Base-by-base conservation (phyloP, 2,797 vertebrate species). In the Danio aesculapii region DNA sequence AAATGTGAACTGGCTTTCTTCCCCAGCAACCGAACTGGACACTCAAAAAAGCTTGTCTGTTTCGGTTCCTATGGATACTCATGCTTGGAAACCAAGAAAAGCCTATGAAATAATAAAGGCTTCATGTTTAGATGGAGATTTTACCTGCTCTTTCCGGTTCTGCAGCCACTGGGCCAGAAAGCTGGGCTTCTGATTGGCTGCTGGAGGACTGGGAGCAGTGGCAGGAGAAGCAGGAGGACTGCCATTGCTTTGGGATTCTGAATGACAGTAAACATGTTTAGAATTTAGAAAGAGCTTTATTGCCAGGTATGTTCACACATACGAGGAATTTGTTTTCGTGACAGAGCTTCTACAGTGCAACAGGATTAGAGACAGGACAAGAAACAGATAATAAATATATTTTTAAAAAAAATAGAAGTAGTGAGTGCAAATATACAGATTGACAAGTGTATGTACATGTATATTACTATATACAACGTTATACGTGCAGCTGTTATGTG, bases 141-240 rank as follows among this genome's bases (percentile, higher is more conserved):
- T 53, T 91, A 98, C 97, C 97, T 98, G 97, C 53, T 98, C 96
- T 88, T 93, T 95, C 84, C 95, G 95, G 92, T 93, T 97, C 86
- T 95, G 95, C 44, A 97, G 92, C 94, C 97, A 99, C 0, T 92
- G 93, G 85, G 94, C 93, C 86, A 98, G 82, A 73, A 95, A 90
- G 83, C 86, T 93, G 71, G 96, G 95, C 79, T 95, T 95, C 49
- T 90, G 90, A 9, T 84, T 69, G 64, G 92, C 88, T 78, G 86
- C 86, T 84, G 93, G 50, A 30, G 90, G 87, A 72, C 85, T 87
- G 64, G 86, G 82, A 76, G 89, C 72, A 0, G 91, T 89, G 73
- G 87, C 79, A 13, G 90, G 88, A 64, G 87, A 88, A 1, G 83
- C 75, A 0, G 41, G 71, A 0, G 69, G 43, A 49, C 92, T 94